Evolutionary conservation across 2,888 invertebrate species (phyloP).

Genomic region (Carpatolechia fugitivella): DNA sequence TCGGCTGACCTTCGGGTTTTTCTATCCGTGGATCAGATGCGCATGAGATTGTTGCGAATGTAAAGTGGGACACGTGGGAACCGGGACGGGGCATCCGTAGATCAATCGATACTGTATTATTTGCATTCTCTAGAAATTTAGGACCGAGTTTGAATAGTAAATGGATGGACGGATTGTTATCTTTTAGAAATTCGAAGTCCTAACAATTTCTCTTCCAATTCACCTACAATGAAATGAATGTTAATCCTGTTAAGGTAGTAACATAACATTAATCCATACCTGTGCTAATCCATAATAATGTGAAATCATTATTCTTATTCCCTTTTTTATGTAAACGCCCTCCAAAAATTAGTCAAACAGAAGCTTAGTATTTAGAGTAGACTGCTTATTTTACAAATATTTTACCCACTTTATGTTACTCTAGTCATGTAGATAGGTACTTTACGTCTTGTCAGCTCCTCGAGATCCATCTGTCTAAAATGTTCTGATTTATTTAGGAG

Average conservation of each 20-base stretch:
- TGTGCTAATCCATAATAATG: no score
- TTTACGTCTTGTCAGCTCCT: no score
- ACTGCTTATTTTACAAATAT: no score
- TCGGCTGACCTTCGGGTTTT: slow-evolving; percentile 74
- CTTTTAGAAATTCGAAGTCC: slow-evolving; percentile 1
- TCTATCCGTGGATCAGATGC: slow-evolving; percentile 58
- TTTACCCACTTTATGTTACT: no score
- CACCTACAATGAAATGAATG: not conserved
- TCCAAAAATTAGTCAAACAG: no score
- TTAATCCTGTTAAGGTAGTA: no score
- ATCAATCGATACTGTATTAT: slow-evolving; percentile 59
- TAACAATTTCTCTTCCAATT: not conserved
- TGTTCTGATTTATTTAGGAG: not conserved
- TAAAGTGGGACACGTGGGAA: slow-evolving; percentile 75
- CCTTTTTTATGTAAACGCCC: no score
- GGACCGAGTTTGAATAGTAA: slow-evolving; percentile 15
- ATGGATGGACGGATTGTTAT: slow-evolving; percentile 26
- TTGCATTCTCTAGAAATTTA: slow-evolving; percentile 51
- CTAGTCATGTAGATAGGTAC: no score
- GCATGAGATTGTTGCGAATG: slow-evolving; percentile 46
- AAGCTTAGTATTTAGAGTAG: no score
- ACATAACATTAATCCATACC: no score
- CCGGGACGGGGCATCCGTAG: slow-evolving; percentile 44
- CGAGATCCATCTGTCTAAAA: not conserved
- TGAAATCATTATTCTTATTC: no score